A percentile compares a stretch with the other conserved stretches of the same genome.
Conservation (phyloP, 2,797 vertebrate species). For the Hozukius guyotensis region DNA sequence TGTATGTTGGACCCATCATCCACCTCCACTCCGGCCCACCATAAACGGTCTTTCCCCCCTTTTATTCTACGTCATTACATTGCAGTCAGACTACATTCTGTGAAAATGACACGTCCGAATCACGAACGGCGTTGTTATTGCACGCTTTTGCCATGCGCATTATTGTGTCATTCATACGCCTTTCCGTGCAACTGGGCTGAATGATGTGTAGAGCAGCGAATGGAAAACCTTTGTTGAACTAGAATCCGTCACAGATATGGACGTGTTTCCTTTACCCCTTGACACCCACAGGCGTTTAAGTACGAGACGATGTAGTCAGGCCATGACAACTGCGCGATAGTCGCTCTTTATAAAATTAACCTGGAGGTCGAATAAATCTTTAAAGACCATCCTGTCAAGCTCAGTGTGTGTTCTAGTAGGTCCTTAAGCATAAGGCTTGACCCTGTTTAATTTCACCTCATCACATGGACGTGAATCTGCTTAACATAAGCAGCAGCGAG, state of each 20-base stretch:
- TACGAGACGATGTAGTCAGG: background rate
- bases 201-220: background rate
- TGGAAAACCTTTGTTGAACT: background rate
- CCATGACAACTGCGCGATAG: background rate
- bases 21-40: no score
- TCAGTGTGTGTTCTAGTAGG: constrained; percentile 5
- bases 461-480: constrained; percentile 42
- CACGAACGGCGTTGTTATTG: no score
- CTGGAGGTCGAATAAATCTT: constrained; percentile 3
- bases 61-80: no score
- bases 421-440: constrained; percentile 31
- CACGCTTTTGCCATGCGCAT: no score
- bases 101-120: no score
- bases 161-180: no score
- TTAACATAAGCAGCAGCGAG: constrained; percentile 52
- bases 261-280: background rate
- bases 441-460: constrained; percentile 47
- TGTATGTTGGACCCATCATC: no score
- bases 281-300: background rate
- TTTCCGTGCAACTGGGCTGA: background rate
- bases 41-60: no score
- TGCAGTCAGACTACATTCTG: no score
- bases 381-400: constrained; percentile 22
- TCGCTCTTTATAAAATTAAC: constrained; percentile 2
- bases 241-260: background rate